Percentiles rank a stretch among this genome's conserved stretches.
Conservation (phyloP, 2,797 vertebrate genomes). For the Eulemur coronatus region DNA sequence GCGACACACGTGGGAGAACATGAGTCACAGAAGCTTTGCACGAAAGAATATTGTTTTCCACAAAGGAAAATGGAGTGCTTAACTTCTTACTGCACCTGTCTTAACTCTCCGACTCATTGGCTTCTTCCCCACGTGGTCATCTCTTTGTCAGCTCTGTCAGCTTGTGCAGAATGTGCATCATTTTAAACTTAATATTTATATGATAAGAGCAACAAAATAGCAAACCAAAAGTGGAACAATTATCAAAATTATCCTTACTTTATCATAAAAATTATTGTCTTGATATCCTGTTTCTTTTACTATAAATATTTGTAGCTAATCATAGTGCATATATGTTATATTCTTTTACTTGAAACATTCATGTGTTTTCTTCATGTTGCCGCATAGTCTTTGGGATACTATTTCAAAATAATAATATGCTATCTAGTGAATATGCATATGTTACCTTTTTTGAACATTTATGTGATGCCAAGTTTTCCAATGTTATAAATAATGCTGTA, state of each 20-base stretch:
- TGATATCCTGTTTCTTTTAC: not conserved
- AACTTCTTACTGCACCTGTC: not conserved
- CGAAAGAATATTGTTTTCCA: not conserved
- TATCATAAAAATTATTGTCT: not conserved
- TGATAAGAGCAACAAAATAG: not conserved
- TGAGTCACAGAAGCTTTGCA: not conserved
- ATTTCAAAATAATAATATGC: not conserved
- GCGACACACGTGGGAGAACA: not conserved
- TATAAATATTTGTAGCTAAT: not conserved
- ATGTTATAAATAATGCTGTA: not conserved
- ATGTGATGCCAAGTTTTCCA: not conserved
- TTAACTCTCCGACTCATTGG: not conserved
- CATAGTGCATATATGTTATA: not conserved
- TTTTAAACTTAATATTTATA: slow-evolving; percentile 16
- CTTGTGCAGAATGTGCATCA: not conserved
- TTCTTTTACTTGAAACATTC: not conserved
- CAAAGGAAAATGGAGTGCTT: not conserved
- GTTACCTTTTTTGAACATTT: not conserved
- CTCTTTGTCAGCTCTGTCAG: not conserved
- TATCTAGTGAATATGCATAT: not conserved
- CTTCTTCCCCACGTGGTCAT: not conserved
- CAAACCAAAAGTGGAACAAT: not conserved
- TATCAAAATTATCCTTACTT: not conserved
- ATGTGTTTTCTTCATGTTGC: not conserved
- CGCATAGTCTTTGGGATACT: not conserved